These are phyloP conservation scores for Poecilia gillii DNA, from an alignment of 2,797 vertebrate species.

Conservation along the genomic window DNA sequence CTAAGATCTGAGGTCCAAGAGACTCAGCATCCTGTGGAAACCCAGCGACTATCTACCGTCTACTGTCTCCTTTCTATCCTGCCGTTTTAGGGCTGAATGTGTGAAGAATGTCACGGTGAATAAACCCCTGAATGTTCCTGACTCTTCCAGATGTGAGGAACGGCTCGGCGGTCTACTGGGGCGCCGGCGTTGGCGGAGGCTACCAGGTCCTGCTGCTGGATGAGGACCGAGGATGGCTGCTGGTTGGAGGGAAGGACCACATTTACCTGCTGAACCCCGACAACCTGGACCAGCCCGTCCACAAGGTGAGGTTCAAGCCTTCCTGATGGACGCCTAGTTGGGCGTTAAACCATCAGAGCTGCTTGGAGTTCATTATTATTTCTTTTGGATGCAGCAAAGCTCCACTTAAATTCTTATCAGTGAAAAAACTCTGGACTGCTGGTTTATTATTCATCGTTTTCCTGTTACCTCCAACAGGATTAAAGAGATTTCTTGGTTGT, in stretches of 20 bases:
- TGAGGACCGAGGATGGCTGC: constrained; percentile 85
- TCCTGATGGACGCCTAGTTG: not conserved
- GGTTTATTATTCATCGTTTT: not conserved
- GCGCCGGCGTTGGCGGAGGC: constrained; percentile 66
- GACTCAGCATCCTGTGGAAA: too few species aligned
- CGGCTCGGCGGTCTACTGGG: constrained; percentile 77
- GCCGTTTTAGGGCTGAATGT: not conserved
- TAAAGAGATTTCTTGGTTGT: not conserved
- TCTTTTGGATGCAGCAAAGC: not conserved
- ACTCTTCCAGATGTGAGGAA: constrained; percentile 82
- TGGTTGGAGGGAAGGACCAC: constrained; percentile 86
- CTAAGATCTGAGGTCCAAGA: too few species aligned
- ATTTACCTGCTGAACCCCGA: constrained; percentile 85
- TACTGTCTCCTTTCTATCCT: too few species aligned
- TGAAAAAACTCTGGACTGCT: not conserved
- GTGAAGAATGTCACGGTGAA: not conserved
- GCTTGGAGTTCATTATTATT: not conserved
- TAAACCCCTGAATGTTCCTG: not conserved
- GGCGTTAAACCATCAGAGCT: not conserved
- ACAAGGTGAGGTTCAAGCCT: constrained; percentile 67
- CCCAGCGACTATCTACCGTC: too few species aligned
- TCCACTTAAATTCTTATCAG: not conserved
- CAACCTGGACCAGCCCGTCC: constrained; percentile 70
- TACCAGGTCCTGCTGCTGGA: constrained; percentile 84
- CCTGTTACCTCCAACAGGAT: not conserved